Conservation (phyloP, 2,888 invertebrate genomes). For the Drosophila kambysellisi region DNA sequence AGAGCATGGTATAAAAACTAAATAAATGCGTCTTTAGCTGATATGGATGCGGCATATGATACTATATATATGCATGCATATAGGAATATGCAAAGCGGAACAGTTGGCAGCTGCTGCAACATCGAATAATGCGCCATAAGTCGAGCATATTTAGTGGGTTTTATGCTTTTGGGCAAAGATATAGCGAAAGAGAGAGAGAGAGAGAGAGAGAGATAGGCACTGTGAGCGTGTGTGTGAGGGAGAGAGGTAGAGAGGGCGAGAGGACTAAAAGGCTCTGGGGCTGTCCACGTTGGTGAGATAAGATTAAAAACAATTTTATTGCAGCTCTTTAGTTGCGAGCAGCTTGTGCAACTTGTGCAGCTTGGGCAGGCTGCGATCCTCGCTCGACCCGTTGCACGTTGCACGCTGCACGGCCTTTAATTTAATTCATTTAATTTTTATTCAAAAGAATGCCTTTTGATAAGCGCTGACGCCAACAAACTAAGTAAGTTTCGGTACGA, state of each 20-base stretch:
- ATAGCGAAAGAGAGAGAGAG: constrained; percentile 12
- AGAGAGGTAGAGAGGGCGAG: constrained; percentile 12
- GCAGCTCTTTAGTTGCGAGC: constrained; percentile 81
- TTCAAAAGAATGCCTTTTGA: constrained; percentile 80
- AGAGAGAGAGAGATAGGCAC: constrained; percentile 1
- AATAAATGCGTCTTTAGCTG: constrained; percentile 50
- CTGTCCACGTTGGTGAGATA: constrained; percentile 78
- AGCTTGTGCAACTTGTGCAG: constrained; percentile 28
- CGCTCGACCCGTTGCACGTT: constrained; percentile 20
- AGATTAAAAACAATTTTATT: constrained; percentile 84
- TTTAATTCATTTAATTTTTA: constrained; percentile 84
- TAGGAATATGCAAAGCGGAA: constrained; percentile 43
- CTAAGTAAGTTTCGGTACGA: constrained; percentile 57
- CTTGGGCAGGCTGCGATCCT: constrained; percentile 37
- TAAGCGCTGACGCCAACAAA: constrained; percentile 69
- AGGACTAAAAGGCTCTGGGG: constrained; percentile 71
- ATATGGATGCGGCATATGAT: constrained; percentile 36
- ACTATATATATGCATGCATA: constrained; percentile 6
- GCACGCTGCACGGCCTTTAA: constrained; percentile 67
- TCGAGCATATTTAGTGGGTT: constrained; percentile 74
- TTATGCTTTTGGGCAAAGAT: constrained; percentile 46
- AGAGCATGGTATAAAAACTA: constrained; percentile 34
- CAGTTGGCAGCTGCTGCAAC: constrained; percentile 46
- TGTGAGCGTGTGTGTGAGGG: constrained; percentile 1
- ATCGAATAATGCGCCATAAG: constrained; percentile 70